Evolutionary conservation across 2,797 vertebrate genomes (phyloP), one percentile per base, ranked within the genome.

Genomic region (Rhinoraja longicauda): DNA sequence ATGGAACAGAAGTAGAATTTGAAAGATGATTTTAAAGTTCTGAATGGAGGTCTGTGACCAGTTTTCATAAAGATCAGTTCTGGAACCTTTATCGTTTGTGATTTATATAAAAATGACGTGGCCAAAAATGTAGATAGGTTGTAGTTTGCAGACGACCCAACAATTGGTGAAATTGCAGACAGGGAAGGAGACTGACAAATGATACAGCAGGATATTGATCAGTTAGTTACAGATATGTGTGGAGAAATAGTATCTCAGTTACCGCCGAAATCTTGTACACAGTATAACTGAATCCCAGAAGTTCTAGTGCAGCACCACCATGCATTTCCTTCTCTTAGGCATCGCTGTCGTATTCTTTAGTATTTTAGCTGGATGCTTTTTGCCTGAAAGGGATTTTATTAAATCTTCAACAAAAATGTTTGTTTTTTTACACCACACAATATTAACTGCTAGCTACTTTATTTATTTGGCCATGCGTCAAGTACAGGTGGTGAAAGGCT

Each of bases 321-420:
- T 90, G 19, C 39, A 15, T 90, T 67, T 70, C 19, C 19, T 70
- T 59, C 21, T 90, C 5, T 70, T 36, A 10, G 32, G 19, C 5
- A 15, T 39, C 21, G 62, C n/a, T 32, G 10, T 36, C 6, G 39
- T 81, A 45, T 36, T 39, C 62, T 90, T 64, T 70, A 90, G n/a
- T 53, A 70, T 0, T 70, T 72, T 90, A 26, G 32, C 19, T 26
- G 17, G 21, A 36, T 90, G 13, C 0, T 39, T 45, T 67, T 59
- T 53, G 88, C 21, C 36, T 70, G 53, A 73, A 91, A 53, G 36
- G 29, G 94, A 93, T 36, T 94, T 94, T 93, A 32, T 93, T 39
- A 94, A 94, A 94, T 93, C 93, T 93, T 93, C 94, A 57, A 84
- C 75, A 91, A 94, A 93, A 2, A 29, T 93, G 78, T 64, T 93